Base-by-base conservation (phyloP, 2,113 vertebrate genomes). In the Sarotherodon lohbergeri region DNA sequence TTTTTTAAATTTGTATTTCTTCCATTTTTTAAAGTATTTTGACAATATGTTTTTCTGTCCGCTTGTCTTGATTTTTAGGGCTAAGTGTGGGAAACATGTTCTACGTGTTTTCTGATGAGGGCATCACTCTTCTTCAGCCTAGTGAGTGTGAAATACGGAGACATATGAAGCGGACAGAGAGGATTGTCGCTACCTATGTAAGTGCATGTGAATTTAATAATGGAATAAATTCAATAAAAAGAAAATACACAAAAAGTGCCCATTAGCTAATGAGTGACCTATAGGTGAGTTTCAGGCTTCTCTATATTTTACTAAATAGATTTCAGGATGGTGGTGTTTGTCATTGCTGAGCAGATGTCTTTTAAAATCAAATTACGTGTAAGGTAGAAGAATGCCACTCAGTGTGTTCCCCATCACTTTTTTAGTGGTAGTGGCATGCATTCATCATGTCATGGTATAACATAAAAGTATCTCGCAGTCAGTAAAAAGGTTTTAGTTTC, bases 41-140 rank as follows among this genome's bases (percentile, higher is more conserved):
- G 12, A 84, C 82, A 56, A 68, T 14, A 9, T 56, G 2, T 82
- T 50, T 81, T 82, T 11, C 17, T 71, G 84, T 59, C 54, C 71
- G 39, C 93, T 91, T 93, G 3, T 93, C 81, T 94, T 89, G 48
- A 90, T 16, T n/a, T 84, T 11, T 93, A 99, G 98, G 98, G 43
- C 92, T 99, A 93, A 98, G 98, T 48, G 98, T 99, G 80, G 98
- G 98, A 83, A 98, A 99, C 86, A 97, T 99, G 98, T 99, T 99
- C 95, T 99, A 99, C 5, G 94, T 99, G 89, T 99, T 99, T 94
- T 98, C 97, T 1, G 96, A 98, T 4, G 97, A 98, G 17, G 98
- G 98, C 81, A 96, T 99, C 92, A 96, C 96, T 4, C 90, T 98
- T 82, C 96, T 99, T 57, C 98, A 98, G 93, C 98, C 98, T 0